Evolutionary conservation across 2,797 vertebrate species (phyloP).

Genomic region (Acrocephalus scirpaceus): DNA sequence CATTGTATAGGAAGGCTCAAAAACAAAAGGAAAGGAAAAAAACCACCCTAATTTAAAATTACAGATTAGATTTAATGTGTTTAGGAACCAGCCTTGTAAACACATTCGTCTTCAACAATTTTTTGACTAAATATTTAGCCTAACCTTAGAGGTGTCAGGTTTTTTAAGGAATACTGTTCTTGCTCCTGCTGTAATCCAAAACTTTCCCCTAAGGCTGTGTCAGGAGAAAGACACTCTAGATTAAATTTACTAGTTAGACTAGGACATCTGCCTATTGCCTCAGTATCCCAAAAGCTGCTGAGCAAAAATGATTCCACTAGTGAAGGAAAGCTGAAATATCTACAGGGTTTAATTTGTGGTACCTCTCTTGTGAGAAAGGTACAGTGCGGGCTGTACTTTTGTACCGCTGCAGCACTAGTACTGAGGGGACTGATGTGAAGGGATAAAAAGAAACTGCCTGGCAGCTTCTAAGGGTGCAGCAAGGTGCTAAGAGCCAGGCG

Average conservation of each 20-base stretch:
- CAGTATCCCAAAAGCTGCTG: neutral
- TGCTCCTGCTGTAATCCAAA: neutral
- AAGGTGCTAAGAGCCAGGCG: fast-evolving
- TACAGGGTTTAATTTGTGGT: neutral
- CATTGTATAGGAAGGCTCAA: neutral
- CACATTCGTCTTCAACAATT: neutral
- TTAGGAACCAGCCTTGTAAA: neutral
- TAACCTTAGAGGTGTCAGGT: neutral
- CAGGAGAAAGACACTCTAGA: neutral
- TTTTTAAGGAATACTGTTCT: neutral
- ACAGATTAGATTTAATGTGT: neutral
- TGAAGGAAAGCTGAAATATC: neutral
- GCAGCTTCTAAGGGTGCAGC: neutral
- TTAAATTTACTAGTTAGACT: neutral
- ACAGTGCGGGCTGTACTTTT: fast-evolving
- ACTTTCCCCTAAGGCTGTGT: neutral
- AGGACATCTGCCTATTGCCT: neutral
- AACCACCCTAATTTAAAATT: fast-evolving
- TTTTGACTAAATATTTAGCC: neutral
- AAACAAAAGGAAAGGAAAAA: neutral
- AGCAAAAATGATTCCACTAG: fast-evolving
- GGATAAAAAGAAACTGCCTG: neutral
- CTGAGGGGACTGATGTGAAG: fast-evolving
- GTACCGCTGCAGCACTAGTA: neutral
- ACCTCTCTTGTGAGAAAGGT: neutral